Base-by-base conservation (phyloP, 2,888 invertebrate genomes). In the Aphelenchoides bicaudatus region DNA sequence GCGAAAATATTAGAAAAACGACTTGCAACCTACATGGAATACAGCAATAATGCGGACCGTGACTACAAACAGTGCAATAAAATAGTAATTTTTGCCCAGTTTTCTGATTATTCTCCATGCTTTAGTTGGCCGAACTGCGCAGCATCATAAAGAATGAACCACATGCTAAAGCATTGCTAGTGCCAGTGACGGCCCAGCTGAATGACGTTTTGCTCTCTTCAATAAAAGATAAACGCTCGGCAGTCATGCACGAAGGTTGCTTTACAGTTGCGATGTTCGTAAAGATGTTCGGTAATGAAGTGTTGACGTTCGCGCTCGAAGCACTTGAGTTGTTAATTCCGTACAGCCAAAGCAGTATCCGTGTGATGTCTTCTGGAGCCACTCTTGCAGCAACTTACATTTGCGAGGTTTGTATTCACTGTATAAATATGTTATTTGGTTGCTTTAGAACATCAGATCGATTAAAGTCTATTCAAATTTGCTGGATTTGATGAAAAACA, bases 191-290 rank as follows among this genome's bases (percentile, higher is more conserved):
- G 23, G 37, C 39, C 13, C 38, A 46, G 4, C 23, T 43, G 8
- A 29, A 30, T 28, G 52, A 51, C 4, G 1, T 30, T 19, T 39
- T 31, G 1, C 52, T 39, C 10, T 1, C 38, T 19, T 19, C 43
- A 6, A 38, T 51, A 16, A 51, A 16, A 13, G 31, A 31, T 3
- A 31, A 34, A 13, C 52, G 52, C 1, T 51, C 52, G 1, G 37
- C 31, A 8, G 52, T 51, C 13, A 25, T 37, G 1, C 43, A 38
- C 19, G 52, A 51, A 1, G 52, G 37, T 19, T 51, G 52, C 38
- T 39, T 51, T 1, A 51, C 52, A 19, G 52, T 51, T 10, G 52
- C 52, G 1, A 34, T 39, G 19, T 34, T 51, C 3, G 52, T 37
- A 23, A 1, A 43, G 2, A 31, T 21, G n/a, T 39, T 51, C 28